These are phyloP conservation scores for Lithophane ornitopus DNA, from an alignment of 2,888 invertebrate species.

Conservation along the genomic window DNA sequence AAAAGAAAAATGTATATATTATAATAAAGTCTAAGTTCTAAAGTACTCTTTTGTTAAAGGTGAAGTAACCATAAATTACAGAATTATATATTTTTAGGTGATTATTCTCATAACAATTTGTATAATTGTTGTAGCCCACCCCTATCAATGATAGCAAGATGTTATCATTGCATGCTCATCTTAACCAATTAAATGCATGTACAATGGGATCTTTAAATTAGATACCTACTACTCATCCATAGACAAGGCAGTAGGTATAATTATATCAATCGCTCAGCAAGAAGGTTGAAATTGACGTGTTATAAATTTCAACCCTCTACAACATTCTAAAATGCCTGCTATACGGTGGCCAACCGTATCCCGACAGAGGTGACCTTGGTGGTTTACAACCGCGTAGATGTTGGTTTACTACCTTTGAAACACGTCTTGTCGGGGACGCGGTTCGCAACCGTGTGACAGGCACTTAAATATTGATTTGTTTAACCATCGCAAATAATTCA, in stretches of 20 bases:
- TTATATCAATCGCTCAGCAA: not conserved
- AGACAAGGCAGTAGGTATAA: no score
- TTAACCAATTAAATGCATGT: not conserved
- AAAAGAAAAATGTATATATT: not conserved
- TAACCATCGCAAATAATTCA: not conserved
- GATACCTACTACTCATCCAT: not conserved
- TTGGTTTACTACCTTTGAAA: no score
- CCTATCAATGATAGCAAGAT: not conserved
- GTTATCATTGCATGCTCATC: conserved; percentile 1
- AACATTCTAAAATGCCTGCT: no score
- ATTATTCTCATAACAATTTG: not conserved
- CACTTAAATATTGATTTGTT: not conserved
- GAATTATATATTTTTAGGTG: no score
- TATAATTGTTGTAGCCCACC: not conserved
- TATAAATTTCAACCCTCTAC: no score
- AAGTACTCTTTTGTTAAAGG: not conserved
- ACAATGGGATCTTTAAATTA: not conserved
- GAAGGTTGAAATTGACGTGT: not conserved
- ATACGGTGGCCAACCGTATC: no score
- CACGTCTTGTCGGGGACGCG: no score
- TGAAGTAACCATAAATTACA: not conserved
- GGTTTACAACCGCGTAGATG: no score
- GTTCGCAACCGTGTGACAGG: no score
- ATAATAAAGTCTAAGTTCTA: not conserved
- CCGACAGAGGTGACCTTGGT: no score